Conservation (phyloP, 2,797 vertebrate species). For the Pagetopsis macropterus region DNA sequence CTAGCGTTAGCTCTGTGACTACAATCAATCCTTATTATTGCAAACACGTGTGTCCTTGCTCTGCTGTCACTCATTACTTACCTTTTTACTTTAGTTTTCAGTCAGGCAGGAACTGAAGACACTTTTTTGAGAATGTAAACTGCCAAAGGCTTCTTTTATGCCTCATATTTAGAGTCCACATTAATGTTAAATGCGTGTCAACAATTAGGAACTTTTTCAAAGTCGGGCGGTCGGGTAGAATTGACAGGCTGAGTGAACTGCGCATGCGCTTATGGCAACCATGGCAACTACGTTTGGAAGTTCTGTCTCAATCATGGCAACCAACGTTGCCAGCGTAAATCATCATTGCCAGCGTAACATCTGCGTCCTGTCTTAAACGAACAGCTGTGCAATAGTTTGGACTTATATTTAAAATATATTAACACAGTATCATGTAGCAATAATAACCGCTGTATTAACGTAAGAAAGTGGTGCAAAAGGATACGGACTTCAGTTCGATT, state of each 20-base stretch:
- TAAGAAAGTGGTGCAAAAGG: background rate
- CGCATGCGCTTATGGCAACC: constrained; percentile 36
- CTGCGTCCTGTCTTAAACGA: constrained; percentile 1
- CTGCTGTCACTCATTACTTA: background rate
- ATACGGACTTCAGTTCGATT: background rate
- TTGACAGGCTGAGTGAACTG: background rate
- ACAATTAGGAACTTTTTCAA: background rate
- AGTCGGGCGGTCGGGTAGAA: rapidly evolving
- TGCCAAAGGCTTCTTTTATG: rapidly evolving
- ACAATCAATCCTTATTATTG: too few species aligned
- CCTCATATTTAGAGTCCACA: background rate
- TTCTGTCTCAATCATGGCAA: too few species aligned
- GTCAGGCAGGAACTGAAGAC: background rate
- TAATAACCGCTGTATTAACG: background rate
- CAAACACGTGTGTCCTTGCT: background rate
- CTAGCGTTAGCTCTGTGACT: background rate
- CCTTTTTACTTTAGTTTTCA: constrained; percentile 18
- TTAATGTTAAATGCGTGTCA: background rate
- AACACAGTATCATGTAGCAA: background rate
- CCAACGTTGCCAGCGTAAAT: constrained; percentile 1
- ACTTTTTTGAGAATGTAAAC: background rate
- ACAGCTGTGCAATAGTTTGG: background rate
- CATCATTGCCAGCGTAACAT: background rate
- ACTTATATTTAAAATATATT: background rate
- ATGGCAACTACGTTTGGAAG: constrained; percentile 34